Evolutionary conservation across 2,888 invertebrate genomes (phyloP).

Genomic region (Rhagophthalmus giganteus): DNA sequence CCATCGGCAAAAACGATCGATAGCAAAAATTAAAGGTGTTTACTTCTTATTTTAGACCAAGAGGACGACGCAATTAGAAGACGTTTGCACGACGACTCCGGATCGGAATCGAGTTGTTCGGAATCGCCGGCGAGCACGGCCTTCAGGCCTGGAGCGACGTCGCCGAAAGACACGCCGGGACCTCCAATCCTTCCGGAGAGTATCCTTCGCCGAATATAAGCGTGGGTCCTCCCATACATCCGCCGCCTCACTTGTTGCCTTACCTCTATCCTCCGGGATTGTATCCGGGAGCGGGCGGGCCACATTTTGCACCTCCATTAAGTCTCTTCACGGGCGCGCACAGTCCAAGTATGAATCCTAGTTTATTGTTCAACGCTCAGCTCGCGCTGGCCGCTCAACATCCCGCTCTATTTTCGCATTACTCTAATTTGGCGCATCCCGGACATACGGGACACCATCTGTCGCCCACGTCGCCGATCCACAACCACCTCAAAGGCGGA

Average conservation of each 20-base stretch:
- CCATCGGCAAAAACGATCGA: too few species aligned
- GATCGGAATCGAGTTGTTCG: conserved; percentile 75
- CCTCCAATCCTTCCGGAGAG: conserved; percentile 59
- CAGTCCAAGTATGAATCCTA: conserved; percentile 71
- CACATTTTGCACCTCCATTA: conserved; percentile 70
- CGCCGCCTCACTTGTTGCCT: conserved; percentile 84
- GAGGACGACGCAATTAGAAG: conserved; percentile 58
- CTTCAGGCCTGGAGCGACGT: conserved; percentile 54
- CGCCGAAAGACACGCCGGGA: conserved; percentile 55
- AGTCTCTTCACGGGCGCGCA: conserved; percentile 63
- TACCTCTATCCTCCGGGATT: conserved; percentile 91
- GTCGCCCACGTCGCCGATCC: conserved; percentile 64
- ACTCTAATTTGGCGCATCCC: conserved; percentile 65
- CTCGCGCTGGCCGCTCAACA: conserved; percentile 87
- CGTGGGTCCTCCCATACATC: conserved; percentile 90
- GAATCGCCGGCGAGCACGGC: conserved; percentile 60
- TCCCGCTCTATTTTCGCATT: conserved; percentile 73
- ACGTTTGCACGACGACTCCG: conserved; percentile 67
- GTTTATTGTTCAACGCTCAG: conserved; percentile 86
- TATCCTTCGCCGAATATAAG: conserved; percentile 92
- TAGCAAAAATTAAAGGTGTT: too few species aligned
- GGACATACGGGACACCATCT: conserved; percentile 62
- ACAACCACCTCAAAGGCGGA: conserved; percentile 70
- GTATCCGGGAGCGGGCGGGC: conserved; percentile 70
- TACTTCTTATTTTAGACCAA: conserved; percentile 60